Base-by-base conservation (phyloP, 2,797 vertebrate genomes). In the Cuculus canorus region DNA sequence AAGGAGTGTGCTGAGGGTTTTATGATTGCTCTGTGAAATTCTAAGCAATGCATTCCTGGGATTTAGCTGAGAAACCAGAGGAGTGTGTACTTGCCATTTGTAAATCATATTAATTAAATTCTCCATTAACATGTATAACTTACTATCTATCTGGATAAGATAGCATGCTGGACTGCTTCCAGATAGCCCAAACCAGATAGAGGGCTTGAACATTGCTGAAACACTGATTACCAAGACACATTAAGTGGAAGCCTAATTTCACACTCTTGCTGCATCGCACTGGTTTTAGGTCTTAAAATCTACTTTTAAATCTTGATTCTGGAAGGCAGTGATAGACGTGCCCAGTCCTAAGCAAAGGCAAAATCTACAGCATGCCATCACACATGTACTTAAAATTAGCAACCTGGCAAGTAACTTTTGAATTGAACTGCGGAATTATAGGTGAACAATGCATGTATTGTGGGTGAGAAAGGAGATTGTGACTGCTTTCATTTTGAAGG, bases 1-100 rank as follows among this genome's bases (percentile, higher is more conserved):
- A 48, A 63, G 37, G 52, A 72, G 76, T 4, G 15, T 85, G 45
- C 22, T 39, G 47, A 56, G 27, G 35, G 30, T 1, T 10, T 76
- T 82, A 23, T 71, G 50, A 61, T 54, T 50, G 30, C 35, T 75
- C 50, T 90, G 60, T 85, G 41, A 82, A 89, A 90, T 92, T 92
- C 88, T 61, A 78, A 80, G 60, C 53, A 91, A 72, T n/a, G 25
- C 64, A 71, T 96, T 95, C 81, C 71, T 87, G 53, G 30, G 57
- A 92, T 92, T 95, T 89, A 95, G 30, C 54, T 82, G 83, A 53
- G 71, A 93, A 96, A 78, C 45, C 57, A 85, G 70, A 91, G 71
- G 53, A 93, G 50, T 69, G 23, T 50, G n/a, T n/a, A 8, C 57
- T 89, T 93, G 68, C 50, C 72, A 56, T 90, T 90, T 87, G 69